A percentile compares a stretch with the other conserved stretches of the same genome.
Conservation (phyloP, 2,888 invertebrate species). For the Autographa gamma region DNA sequence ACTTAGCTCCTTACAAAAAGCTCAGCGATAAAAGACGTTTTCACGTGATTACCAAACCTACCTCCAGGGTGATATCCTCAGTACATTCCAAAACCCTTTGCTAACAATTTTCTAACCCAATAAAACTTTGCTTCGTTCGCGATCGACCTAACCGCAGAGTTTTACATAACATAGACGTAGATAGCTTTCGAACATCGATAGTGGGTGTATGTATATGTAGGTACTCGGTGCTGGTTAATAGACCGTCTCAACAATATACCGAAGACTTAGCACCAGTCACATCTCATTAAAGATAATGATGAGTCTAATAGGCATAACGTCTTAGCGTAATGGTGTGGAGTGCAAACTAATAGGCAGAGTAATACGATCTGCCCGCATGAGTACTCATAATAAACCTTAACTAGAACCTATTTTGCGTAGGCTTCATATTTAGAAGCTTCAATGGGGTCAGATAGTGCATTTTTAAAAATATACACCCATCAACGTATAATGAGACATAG, state of each 20-base stretch:
- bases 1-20: too few species aligned
- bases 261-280: neutral
- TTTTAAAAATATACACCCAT: too few species aligned
- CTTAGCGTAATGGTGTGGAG: neutral
- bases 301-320: neutral
- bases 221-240: neutral
- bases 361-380: neutral
- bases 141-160: neutral
- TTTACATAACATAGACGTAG: neutral
- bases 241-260: neutral
- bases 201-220: neutral
- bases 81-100: slow-evolving; percentile 2
- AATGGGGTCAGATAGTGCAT: neutral
- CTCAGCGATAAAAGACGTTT: neutral
- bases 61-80: neutral
- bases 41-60: neutral
- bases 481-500: too few species aligned
- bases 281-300: slow-evolving; percentile 9
- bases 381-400: neutral
- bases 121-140: neutral
- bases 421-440: neutral
- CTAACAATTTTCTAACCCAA: slow-evolving; percentile 7
- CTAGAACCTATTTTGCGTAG: neutral
- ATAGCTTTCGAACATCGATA: neutral
- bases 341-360: neutral